Conservation (phyloP, 2,797 vertebrate genomes). For the Melopsittacus undulatus region DNA sequence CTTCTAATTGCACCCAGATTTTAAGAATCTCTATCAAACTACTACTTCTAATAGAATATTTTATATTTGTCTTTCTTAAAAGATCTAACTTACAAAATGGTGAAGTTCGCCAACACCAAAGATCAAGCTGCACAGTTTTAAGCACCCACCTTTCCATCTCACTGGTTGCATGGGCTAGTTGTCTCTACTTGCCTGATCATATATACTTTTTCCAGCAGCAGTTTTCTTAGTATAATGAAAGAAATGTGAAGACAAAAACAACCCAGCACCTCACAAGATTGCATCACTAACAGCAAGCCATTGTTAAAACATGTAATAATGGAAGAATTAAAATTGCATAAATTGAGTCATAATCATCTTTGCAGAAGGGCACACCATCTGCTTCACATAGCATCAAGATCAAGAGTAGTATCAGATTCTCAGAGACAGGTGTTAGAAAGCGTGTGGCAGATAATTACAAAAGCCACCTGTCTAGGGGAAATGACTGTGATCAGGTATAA, state of each 20-base stretch:
- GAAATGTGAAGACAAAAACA: not conserved
- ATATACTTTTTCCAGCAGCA: not conserved
- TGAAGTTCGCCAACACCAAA: not conserved
- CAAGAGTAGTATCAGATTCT: not conserved
- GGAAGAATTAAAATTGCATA: not conserved
- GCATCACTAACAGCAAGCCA: not conserved
- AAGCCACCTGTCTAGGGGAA: not conserved
- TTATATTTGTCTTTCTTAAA: not conserved
- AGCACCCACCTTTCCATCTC: not conserved
- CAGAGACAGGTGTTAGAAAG: not conserved
- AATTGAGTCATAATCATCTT: not conserved
- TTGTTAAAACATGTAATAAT: not conserved
- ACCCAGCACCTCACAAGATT: not conserved
- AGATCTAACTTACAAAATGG: not conserved
- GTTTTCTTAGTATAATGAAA: not conserved
- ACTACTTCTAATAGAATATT: not conserved
- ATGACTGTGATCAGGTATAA: not conserved
- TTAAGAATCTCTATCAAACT: not conserved
- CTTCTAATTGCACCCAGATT: not conserved
- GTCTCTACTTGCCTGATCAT: not conserved
- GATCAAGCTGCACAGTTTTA: not conserved
- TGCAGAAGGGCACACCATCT: not conserved
- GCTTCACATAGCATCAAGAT: not conserved
- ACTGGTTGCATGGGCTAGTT: not conserved
- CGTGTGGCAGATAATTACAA: not conserved